Conservation (phyloP, 2,888 invertebrate species). For the Tenthredo mesomela region DNA sequence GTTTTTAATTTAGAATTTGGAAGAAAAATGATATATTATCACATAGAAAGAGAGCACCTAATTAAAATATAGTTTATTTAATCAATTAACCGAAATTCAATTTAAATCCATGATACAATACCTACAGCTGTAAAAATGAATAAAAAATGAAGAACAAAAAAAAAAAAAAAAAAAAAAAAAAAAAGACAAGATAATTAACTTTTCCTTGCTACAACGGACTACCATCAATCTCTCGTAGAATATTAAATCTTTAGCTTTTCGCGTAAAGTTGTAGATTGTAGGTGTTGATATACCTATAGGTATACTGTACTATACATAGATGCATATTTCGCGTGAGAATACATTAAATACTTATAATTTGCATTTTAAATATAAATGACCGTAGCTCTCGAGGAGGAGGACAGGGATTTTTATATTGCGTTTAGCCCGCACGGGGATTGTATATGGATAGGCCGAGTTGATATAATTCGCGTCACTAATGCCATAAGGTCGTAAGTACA, state of each 20-base stretch:
- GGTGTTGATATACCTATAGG: no score
- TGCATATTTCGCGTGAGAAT: not conserved
- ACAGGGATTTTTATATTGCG: not conserved
- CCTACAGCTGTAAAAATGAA: no score
- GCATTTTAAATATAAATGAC: conserved; percentile 9
- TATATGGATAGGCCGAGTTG: not conserved
- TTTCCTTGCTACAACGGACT: not conserved
- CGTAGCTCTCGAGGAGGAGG: no score
- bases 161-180: not conserved
- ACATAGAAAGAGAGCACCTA: no score
- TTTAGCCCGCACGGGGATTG: not conserved
- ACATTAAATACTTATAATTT: not conserved
- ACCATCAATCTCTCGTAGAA: not conserved
- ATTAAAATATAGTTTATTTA: no score
- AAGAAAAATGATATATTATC: no score
- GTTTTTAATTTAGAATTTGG: no score
- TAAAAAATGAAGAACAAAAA: not conserved
- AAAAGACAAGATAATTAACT: not conserved
- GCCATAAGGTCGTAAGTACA: no score
- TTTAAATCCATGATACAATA: no score
- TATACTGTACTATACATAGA: not conserved
- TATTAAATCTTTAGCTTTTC: conserved; percentile 2
- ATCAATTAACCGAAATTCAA: no score
- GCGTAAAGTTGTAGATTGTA: not conserved
- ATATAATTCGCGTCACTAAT: no score